Evolutionary conservation across 2,797 vertebrate species (phyloP), one percentile per base, ranked within the genome.

Genomic region (Phataginus tricuspis): DNA sequence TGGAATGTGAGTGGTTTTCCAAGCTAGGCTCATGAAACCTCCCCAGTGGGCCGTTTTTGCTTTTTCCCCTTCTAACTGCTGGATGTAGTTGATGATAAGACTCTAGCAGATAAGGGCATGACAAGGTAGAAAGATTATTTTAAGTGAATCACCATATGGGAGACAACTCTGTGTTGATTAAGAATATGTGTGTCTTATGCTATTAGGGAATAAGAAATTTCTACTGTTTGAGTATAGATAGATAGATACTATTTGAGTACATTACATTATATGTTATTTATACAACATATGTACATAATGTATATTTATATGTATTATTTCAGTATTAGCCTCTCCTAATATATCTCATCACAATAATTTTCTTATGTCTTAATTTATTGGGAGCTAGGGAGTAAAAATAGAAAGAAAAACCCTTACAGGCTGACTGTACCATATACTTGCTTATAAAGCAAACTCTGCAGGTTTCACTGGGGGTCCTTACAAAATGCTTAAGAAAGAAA

Each of bases 391-490:
- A 72, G 27, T 95, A 42, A 66, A 92, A 51, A 85, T 49, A 85
- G 19, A 3, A 45, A 66, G 51, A 85, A 69, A 31, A 45, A 13
- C 5, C 31, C 74, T 72, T 72, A 12, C 8, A 83, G 59, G 13
- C 64, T 19, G 21, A 29, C 2, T 34, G 25, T 86, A 57, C 8
- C 19, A 66, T 64, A 25, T 79, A 23, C 34, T 89, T 77, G 13
- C 59, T 86, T 93, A 49, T 45, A 93, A 91, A 85, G 55, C 8
- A 87, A 86, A 93, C 18, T 85, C 25, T 92, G 27, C 12, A 49
- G 34, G 10, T 64, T 96, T 94, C 61, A 37, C 45, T 61, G 59
- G 15, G 31, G 9, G 4, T 63, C 27, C 11, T 96, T 75, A 84
- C 19, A 45, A 39, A 72, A 66, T 31, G 49, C 13, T 93, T 79